phyloP scores from a whole-genome alignment of 2,797 vertebrate genomes.

The Siniperca obscura region DNA sequence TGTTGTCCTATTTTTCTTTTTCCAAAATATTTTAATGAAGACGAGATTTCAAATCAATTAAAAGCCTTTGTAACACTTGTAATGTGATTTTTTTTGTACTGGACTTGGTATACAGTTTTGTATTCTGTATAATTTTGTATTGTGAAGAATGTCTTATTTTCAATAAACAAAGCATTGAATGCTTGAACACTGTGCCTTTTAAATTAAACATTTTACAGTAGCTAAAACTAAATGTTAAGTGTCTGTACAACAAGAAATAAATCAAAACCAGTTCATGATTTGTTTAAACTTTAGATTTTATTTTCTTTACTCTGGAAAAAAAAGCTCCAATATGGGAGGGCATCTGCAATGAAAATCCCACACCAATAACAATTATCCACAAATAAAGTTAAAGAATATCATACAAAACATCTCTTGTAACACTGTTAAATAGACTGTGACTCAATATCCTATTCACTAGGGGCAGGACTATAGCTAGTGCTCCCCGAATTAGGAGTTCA shows the following conservation, averaged over 20 bases:
- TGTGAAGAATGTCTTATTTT: conserved; percentile 87
- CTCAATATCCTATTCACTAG: conserved; percentile 85
- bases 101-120: conserved; percentile 87
- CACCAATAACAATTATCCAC: conserved; percentile 90
- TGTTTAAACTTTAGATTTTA: conserved; percentile 82
- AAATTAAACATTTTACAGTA: background rate
- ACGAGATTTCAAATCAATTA: conserved; percentile 87
- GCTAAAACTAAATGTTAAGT: background rate
- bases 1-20: conserved; percentile 75
- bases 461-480: conserved; percentile 84
- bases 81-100: conserved; percentile 84
- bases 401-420: conserved; percentile 94
- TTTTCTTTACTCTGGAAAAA: conserved; percentile 90
- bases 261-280: conserved; percentile 4
- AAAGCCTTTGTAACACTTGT: conserved; percentile 84
- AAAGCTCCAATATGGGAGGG: conserved; percentile 86
- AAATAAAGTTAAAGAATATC: conserved; percentile 97
- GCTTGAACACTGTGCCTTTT: conserved; percentile 63
- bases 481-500: conserved; percentile 89
- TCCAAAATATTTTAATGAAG: conserved; percentile 89
- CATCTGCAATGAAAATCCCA: conserved; percentile 89
- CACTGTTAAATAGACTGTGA: conserved; percentile 95
- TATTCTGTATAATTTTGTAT: conserved; percentile 92
- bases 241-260: background rate
- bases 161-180: conserved; percentile 87